Evolutionary conservation across 2,888 invertebrate species (phyloP), one percentile per base, ranked within the genome.

Genomic region (Caenorhabditis drosophilae): DNA sequence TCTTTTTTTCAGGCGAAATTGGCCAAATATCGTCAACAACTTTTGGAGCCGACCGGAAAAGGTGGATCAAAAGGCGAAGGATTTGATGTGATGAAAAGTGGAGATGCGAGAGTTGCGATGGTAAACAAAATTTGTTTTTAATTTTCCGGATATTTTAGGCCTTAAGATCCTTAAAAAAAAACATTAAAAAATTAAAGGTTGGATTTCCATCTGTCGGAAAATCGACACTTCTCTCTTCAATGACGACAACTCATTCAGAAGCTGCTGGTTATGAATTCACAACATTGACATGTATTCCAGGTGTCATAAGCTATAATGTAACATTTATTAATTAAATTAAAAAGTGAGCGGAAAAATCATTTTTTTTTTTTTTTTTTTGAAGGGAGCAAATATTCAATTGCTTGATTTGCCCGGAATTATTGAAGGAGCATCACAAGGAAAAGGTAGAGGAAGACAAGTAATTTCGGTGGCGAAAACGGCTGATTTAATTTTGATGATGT

Each of bases 151-250:
- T n/a, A n/a, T n/a, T n/a, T n/a, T n/a, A n/a, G n/a, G n/a, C n/a
- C n/a, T n/a, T n/a, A n/a, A n/a, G n/a, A n/a, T n/a, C n/a, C n/a
- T n/a, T n/a, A n/a, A n/a, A n/a, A 31, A 31, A 31, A 31, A 9
- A 31, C 12, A n/a, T 9, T 41, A 25, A 3, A 40, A 16, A 27
- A 26, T 22, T 96, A 7, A 88, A 98, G 4, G 97, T 98, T 78
- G 98, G 98, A 36, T 99, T 99, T 84, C 98, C 98, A 7, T 97
- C 97, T 12, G 95, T 95, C 31, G 95, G 95, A 86, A 95, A 95
- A 90, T 98, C 97, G 0, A 99, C 98, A 0, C 87, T 99, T 54
- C 87, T 98, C 67, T 95, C 92, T 74, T 94, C 93, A 0, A 85
- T 98, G 79, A 98, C 98, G 0, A 91, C 91, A 84, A 98, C 98